Base-by-base conservation (phyloP, 2,113 vertebrate species). In the Mastomys natalensis region DNA sequence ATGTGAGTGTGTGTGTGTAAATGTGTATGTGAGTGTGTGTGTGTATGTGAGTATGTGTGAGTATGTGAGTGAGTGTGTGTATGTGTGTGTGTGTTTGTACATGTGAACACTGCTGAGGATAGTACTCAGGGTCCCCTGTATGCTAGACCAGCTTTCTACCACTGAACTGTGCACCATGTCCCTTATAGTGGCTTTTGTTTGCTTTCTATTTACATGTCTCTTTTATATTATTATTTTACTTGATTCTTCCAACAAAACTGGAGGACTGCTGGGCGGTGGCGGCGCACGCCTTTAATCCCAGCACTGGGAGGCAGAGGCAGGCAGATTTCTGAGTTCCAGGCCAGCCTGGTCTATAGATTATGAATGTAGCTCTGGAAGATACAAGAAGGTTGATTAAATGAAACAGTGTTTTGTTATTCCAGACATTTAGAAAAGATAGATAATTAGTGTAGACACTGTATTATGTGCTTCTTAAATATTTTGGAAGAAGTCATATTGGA, bases 381-480 rank as follows among this genome's bases (percentile, higher is more conserved):
- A 64, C 1, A 84, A 92, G 64, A 92, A 86, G 24, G 8, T 26
- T 40, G 16, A 62, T 4, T 43, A 43, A 76, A 53, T 48, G n/a
- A 68, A 34, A 19, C 6, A 31, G 2, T 34, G 11, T n/a, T 89
- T 62, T 73, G 19, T 29, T 53, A 5, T 34, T 45, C 37, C 12
- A 81, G 7, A 19, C 31, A 53, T 77, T 92, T 48, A 74, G 85
- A 80, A 73, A 64, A 7, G 6, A 70, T 13, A 21, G 19, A 48
- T 66, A 68, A 51, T 81, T 90, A 73, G 19, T 51, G 5, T 82
- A 55, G 31, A 22, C 60, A 82, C 62, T 89, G 2, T 43, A 82
- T 91, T 89, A 53, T 55, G 95, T 89, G 12, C 77, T 91, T n/a
- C 43, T 91, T 89, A 81, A 43, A 58, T 93, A 22, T 60, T 87